Conservation (phyloP, 2,797 vertebrate genomes). For the Podarcis siculus region DNA sequence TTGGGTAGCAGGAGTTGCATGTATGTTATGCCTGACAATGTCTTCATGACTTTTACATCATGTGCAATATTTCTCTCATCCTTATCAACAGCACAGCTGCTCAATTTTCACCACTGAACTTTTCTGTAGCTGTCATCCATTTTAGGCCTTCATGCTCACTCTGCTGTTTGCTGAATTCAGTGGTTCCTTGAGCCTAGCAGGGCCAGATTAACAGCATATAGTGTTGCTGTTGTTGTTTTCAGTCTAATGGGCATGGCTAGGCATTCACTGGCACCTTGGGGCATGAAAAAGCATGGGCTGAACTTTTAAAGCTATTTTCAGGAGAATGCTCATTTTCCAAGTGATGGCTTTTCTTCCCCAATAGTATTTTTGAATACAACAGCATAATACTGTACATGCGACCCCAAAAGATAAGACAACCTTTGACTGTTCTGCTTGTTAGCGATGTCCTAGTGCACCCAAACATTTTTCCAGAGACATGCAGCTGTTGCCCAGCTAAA, state of each 20-base stretch:
- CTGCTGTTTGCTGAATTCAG: neutral
- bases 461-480: conserved; percentile 66
- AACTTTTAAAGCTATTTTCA: conserved; percentile 49
- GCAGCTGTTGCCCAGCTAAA: conserved; percentile 74
- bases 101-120: neutral
- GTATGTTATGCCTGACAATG: too few species aligned
- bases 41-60: too few species aligned
- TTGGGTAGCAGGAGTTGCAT: too few species aligned
- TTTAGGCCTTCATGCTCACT: neutral
- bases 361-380: conserved; percentile 1
- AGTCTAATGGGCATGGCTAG: conserved; percentile 54
- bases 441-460: conserved; percentile 46
- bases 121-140: neutral
- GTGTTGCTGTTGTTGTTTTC: conserved; percentile 53
- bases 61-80: neutral
- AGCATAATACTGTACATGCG: neutral
- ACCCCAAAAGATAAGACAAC: conserved; percentile 39
- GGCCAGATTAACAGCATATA: neutral
- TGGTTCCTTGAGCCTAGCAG: neutral
- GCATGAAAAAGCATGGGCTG: conserved; percentile 56
- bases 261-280: conserved; percentile 37
- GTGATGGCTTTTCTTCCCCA: conserved; percentile 57
- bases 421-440: conserved; percentile 60
- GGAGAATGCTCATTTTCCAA: conserved; percentile 55
- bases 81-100: neutral